Base-by-base conservation (phyloP, 1,140 invertebrate genomes). In the Drosophila melanica region DNA sequence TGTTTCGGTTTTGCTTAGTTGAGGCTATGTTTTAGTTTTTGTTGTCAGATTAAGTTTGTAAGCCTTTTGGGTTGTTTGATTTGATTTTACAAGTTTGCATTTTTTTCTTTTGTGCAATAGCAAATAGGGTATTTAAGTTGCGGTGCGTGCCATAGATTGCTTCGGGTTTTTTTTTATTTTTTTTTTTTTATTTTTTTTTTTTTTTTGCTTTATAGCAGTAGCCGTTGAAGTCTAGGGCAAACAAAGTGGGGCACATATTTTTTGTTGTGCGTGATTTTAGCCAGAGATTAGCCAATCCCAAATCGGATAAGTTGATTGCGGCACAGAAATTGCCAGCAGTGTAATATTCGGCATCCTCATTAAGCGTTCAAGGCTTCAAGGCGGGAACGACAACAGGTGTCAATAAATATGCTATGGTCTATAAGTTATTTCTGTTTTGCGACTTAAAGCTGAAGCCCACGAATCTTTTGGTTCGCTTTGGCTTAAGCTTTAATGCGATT, bases 211-310 rank as follows among this genome's bases (percentile, higher is more conserved):
- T 23, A 64, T 33, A 35, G 51, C n/a, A 12, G 41, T 18, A 20
- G 69, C 30, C 53, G 45, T 53, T 60, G 44, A 35, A 48, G 53
- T 42, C 39, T 68, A 60, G 37, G 47, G 45, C 47, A 35, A 11
- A n/a, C 33, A 35, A 51, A 67, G 63, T 72, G 20, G 69, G 63
- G 33, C 69, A 72, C 45, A 27, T 51, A 27, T 51, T 63, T 45
- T 47, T 68, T 65, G 45, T 42, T 37, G 27, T 45, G 48, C 33
- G 33, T 35, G 33, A 35, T 54, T 4, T 64, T 33, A n/a, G 30
- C 10, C 60, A 9, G 35, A 50, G 45, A 72, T 72, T 72, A 30
- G 37, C 33, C 33, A 72, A 67, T 72, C 45, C 14, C 18, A 41
- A 41, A 57, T 57, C 30, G 66, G 47, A 45, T 72, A 37, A 55